phyloP scores from a whole-genome alignment of 2,113 vertebrate genomes.

The Peromyscus polionotus region DNA sequence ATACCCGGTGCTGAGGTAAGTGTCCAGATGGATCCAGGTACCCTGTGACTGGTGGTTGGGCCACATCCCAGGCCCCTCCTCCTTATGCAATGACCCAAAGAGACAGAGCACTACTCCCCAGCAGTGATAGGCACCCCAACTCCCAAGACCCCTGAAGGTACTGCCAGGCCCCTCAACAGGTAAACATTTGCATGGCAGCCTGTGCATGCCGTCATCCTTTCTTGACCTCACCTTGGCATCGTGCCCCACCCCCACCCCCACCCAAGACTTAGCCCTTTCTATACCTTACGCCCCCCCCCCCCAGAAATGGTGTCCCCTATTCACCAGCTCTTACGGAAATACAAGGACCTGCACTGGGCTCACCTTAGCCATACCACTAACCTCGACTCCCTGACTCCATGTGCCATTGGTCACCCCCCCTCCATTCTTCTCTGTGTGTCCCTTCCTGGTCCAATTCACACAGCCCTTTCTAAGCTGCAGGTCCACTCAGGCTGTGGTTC shows the following conservation, averaged over 20 bases:
- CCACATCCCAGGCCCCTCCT: too few species aligned
- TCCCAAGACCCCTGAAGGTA: not conserved
- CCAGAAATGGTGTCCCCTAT: not conserved
- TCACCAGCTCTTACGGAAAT: not conserved
- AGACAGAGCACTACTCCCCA: accelerated
- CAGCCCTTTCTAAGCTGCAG: accelerated
- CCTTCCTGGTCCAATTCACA: not conserved
- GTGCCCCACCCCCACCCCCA: accelerated
- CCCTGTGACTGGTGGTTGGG: too few species aligned
- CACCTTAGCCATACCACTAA: not conserved
- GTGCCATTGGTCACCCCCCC: accelerated
- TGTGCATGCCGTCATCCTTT: accelerated
- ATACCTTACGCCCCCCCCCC: accelerated
- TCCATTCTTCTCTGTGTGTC: not conserved
- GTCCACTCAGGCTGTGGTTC: not conserved
- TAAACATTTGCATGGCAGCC: accelerated
- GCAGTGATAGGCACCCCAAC: not conserved
- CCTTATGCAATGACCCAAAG: not conserved
- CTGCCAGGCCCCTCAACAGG: accelerated
- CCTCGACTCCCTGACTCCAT: not conserved
- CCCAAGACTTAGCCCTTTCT: not conserved
- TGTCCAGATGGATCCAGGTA: not conserved
- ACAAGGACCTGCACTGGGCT: not conserved
- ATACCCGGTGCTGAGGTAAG: too few species aligned
- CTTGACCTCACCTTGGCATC: not conserved